phyloP scores from a whole-genome alignment of 2,888 invertebrate species.

The Phyllotreta striolata region DNA sequence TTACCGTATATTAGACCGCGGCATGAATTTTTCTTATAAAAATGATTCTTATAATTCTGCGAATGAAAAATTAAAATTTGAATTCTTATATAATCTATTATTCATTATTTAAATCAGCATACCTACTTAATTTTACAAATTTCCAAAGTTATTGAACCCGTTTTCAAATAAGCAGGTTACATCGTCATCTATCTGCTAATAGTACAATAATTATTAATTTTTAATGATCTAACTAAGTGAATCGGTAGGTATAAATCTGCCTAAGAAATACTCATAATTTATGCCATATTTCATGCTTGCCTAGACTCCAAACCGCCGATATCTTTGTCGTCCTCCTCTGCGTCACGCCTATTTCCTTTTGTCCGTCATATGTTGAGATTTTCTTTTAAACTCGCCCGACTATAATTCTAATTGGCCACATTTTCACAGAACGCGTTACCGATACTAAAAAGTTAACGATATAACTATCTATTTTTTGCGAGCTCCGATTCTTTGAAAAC shows the following conservation, averaged over 20 bases:
- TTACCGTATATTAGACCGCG: too few relatives aligned
- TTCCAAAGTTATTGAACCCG: too few relatives aligned
- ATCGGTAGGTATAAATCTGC: background rate
- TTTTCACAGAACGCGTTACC: slow-evolving; percentile 21
- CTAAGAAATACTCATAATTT: slow-evolving; percentile 5
- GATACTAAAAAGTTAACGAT: slow-evolving; percentile 3
- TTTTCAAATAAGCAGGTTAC: too few relatives aligned
- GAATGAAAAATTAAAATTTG: too few relatives aligned
- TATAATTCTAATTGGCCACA: slow-evolving; percentile 33
- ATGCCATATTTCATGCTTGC: slow-evolving; percentile 41
- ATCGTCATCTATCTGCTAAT: background rate
- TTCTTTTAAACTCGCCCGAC: slow-evolving; percentile 30
- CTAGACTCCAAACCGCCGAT: slow-evolving; percentile 47
- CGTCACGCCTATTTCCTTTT: slow-evolving; percentile 51
- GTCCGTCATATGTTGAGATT: slow-evolving; percentile 48
- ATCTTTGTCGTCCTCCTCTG: slow-evolving; percentile 41
- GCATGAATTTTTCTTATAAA: too few relatives aligned
- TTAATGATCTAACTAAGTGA: background rate
- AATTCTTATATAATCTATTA: too few relatives aligned
- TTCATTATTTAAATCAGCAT: too few relatives aligned
- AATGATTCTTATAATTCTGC: too few relatives aligned
- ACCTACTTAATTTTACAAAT: too few relatives aligned
- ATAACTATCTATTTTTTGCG: too few relatives aligned
- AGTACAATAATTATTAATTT: slow-evolving; percentile 2
- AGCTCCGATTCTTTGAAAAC: too few relatives aligned